These are phyloP conservation scores for Tenebrosternarchus preto DNA, from an alignment of 2,113 vertebrate genomes.

Conservation along the genomic window DNA sequence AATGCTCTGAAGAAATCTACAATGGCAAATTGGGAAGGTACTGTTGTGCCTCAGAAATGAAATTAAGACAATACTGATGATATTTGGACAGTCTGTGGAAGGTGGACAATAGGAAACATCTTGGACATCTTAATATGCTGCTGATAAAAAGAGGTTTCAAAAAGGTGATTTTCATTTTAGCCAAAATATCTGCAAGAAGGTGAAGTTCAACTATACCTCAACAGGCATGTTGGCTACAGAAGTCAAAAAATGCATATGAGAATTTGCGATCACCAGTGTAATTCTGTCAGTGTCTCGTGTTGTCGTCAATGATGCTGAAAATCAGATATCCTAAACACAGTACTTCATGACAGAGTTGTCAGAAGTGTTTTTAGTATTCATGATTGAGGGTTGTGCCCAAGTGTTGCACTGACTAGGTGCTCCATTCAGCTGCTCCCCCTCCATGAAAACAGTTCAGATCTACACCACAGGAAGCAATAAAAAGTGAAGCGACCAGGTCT, in stretches of 20 bases:
- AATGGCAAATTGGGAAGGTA: too few species aligned
- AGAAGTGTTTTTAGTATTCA: too few species aligned
- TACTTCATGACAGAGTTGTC: slow-evolving; percentile 2
- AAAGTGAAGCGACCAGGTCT: background rate
- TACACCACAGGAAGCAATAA: background rate
- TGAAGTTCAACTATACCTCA: background rate
- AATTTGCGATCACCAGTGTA: background rate
- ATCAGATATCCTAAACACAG: background rate
- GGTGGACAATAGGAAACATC: too few species aligned
- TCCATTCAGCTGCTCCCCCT: too few species aligned
- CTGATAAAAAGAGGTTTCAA: background rate
- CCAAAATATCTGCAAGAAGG: background rate
- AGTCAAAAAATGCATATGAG: background rate
- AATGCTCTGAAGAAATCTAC: too few species aligned
- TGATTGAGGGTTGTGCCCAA: too few species aligned
- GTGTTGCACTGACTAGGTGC: too few species aligned
- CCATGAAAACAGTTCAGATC: background rate
- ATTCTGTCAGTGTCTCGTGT: background rate
- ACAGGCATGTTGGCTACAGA: background rate
- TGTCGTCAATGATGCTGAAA: background rate
- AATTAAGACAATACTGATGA: too few species aligned
- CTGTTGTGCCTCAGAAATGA: too few species aligned
- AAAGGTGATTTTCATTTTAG: background rate
- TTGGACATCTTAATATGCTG: too few species aligned
- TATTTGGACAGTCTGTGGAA: too few species aligned